Conservation (phyloP, 2,888 invertebrate genomes). For the Timema podura region DNA sequence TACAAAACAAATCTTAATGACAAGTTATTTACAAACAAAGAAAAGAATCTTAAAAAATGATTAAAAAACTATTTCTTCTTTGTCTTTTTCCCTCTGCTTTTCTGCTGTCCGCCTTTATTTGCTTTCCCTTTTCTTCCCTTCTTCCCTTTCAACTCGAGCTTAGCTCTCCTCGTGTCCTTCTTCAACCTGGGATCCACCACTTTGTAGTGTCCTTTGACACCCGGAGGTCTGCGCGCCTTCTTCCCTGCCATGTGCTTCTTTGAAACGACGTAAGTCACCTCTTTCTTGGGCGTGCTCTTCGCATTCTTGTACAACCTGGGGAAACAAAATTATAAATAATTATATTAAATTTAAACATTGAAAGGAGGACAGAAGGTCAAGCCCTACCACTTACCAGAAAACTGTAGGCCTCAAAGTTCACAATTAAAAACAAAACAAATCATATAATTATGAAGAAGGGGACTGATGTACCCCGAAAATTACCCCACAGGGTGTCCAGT, state of each 20-base stretch:
- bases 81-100: not conserved
- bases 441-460: too few relatives aligned
- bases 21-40: too few relatives aligned
- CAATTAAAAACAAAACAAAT: too few relatives aligned
- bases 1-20: too few relatives aligned
- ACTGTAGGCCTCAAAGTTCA: too few relatives aligned
- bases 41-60: too few relatives aligned
- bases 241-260: conserved; percentile 81
- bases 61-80: not conserved
- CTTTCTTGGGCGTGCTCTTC: conserved; percentile 76
- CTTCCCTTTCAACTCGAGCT: conserved; percentile 20
- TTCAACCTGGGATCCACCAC: conserved; percentile 97
- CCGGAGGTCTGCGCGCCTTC: conserved; percentile 71
- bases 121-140: not conserved
- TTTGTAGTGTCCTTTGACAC: conserved; percentile 87
- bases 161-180: conserved; percentile 60
- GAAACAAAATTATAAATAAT: conserved; percentile 35
- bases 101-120: not conserved
- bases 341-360: not conserved
- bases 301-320: conserved; percentile 87
- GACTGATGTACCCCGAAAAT: too few relatives aligned
- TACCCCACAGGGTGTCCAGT: too few relatives aligned
- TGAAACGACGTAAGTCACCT: conserved; percentile 89
- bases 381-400: too few relatives aligned
- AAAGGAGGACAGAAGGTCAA: too few relatives aligned